A percentile compares a stretch with the other conserved stretches of the same genome.
Evolutionary conservation across 2,888 invertebrate species (phyloP).

Genomic region (Dolichomitus sp.): DNA sequence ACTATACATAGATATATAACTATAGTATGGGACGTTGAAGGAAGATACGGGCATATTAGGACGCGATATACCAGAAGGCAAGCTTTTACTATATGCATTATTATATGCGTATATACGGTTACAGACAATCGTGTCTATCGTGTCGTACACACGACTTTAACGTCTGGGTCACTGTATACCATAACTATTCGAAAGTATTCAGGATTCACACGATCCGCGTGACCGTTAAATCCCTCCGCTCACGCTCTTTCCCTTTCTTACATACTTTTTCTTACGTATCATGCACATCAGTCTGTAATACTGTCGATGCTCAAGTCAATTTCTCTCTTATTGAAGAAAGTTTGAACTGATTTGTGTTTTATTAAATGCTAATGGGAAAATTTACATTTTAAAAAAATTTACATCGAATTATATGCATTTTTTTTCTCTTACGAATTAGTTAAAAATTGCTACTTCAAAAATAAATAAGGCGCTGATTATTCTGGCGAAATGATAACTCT

Average conservation of each 20-base stretch:
- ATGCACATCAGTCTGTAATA: background rate
- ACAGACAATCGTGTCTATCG: constrained; percentile 58
- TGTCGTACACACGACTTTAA: constrained; percentile 46
- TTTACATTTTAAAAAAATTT: background rate
- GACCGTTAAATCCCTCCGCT: constrained; percentile 54
- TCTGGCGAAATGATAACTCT: too few relatives aligned
- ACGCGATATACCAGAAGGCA: constrained; percentile 35
- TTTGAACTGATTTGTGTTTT: constrained; percentile 8
- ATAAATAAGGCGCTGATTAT: too few relatives aligned
- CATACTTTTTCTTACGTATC: constrained; percentile 18
- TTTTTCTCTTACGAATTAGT: too few relatives aligned
- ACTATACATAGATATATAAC: constrained; percentile 51
- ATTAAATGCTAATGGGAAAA: background rate
- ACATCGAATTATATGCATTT: too few relatives aligned
- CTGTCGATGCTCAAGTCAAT: constrained; percentile 3
- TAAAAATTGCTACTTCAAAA: too few relatives aligned
- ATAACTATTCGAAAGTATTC: constrained; percentile 61
- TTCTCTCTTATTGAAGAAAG: constrained; percentile 5
- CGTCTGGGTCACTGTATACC: constrained; percentile 12
- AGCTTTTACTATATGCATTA: constrained; percentile 33
- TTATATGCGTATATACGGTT: constrained; percentile 44
- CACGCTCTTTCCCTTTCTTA: constrained; percentile 52
- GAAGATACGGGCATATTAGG: constrained; percentile 46
- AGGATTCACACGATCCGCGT: constrained; percentile 61
- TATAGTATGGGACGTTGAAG: constrained; percentile 21